Evolutionary conservation across 2,888 invertebrate genomes (phyloP), one percentile per base, ranked within the genome.

Genomic region (Dryobota labecula): DNA sequence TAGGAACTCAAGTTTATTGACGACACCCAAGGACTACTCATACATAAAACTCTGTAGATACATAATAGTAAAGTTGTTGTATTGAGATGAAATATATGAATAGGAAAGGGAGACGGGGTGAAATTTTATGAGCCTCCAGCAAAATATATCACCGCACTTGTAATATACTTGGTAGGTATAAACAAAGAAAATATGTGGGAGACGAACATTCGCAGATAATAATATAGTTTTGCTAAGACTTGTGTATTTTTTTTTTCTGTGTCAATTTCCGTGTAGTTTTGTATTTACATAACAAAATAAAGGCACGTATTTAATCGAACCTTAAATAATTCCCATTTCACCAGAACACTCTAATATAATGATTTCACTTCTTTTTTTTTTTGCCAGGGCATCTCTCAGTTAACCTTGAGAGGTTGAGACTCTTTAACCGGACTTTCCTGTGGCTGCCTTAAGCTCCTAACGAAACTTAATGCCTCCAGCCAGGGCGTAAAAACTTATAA

Each of bases 51-150:
- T 54, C 20, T 33, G 49, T n/a, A n/a, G n/a, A n/a, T 57, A 41
- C 20, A 30, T 30, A 61, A 70, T 60, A 78, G 51, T 74, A 49
- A 65, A 71, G 33, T 72, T 64, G 72, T 83, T 75, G 81, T 82
- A 78, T 79, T 81, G 76, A 80, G 62, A 88, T 86, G 86, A 88
- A 86, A 87, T 86, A 86, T 87, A 88, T 88, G 88, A 86, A 85
- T 84, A 73, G 70, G 58, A 74, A 80, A 81, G 77, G 81, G 75
- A 75, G 80, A 79, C 33, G 83, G 88, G 87, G 83, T 86, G 84
- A 86, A 82, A 82, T 84, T 88, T 88, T 87, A 88, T 84, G 87
- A 84, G 80, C 68, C 80, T 81, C 75, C 70, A 78, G 78, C 70
- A 72, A 73, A 81, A 86, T 88, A 86, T 88, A 88, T 88, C 84